phyloP scores from a whole-genome alignment of 2,888 invertebrate species.

The Drosophila merina region DNA sequence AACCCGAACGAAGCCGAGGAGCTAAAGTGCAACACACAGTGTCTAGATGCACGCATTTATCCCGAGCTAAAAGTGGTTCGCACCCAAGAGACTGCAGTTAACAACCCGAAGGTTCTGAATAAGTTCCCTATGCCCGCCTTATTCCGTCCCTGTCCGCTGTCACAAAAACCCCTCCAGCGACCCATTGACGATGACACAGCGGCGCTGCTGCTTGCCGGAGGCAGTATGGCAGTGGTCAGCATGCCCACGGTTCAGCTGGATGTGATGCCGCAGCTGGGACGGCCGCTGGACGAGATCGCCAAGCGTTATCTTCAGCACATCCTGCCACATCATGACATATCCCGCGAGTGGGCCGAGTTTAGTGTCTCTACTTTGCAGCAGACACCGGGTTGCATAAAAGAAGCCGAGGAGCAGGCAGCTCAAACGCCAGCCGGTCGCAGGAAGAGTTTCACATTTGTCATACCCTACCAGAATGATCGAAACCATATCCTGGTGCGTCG shows the following conservation, averaged over 20 bases:
- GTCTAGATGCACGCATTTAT: conserved; percentile 66
- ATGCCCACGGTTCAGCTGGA: conserved; percentile 83
- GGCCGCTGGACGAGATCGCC: conserved; percentile 80
- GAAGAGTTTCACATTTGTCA: conserved; percentile 85
- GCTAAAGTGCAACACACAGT: conserved; percentile 43
- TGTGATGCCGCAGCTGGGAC: conserved; percentile 80
- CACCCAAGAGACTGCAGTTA: conserved; percentile 51
- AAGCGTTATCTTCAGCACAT: conserved; percentile 83
- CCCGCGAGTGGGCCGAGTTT: conserved; percentile 84
- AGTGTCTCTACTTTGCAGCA: conserved; percentile 81
- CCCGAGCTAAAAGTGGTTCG: conserved; percentile 66
- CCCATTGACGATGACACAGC: conserved; percentile 79
- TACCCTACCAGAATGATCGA: conserved; percentile 86
- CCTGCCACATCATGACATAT: conserved; percentile 81
- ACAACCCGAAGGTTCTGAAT: conserved; percentile 64
- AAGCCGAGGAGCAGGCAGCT: conserved; percentile 55
- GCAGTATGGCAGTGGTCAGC: conserved; percentile 80
- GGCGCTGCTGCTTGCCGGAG: conserved; percentile 74
- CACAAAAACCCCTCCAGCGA: conserved; percentile 77
- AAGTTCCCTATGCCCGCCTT: conserved; percentile 66
- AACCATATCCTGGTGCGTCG: conserved; percentile 85
- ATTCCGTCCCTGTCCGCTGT: conserved; percentile 82
- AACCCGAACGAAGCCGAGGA: conserved; percentile 10
- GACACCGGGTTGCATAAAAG: conserved; percentile 51
- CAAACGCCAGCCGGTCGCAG: conserved; percentile 58